Evolutionary conservation across 2,113 vertebrate species (phyloP).

Genomic region (Atractosteus spatula): DNA sequence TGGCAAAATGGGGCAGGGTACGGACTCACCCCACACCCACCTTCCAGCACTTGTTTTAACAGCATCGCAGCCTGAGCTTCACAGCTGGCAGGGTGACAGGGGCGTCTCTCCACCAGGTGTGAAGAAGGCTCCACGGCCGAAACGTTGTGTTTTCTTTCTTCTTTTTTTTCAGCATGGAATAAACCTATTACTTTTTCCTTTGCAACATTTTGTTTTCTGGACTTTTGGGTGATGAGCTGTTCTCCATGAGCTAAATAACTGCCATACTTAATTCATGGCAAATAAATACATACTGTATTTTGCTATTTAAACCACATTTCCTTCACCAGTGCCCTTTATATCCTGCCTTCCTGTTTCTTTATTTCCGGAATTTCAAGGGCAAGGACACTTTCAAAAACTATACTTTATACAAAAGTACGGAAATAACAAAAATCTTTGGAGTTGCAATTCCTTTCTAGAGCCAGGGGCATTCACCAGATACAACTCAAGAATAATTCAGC

Average conservation of each 20-base stretch:
- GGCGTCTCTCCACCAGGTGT: too few relatives aligned
- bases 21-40: too few relatives aligned
- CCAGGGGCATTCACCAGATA: constrained; percentile 11
- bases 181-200: too few relatives aligned
- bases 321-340: not conserved
- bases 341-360: constrained; percentile 6
- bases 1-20: too few relatives aligned
- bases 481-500: constrained; percentile 4
- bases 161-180: too few relatives aligned
- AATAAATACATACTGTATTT: constrained; percentile 10
- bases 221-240: too few relatives aligned
- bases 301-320: not conserved
- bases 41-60: too few relatives aligned
- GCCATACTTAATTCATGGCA: not conserved
- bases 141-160: too few relatives aligned
- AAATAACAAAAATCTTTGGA: not conserved
- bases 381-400: not conserved
- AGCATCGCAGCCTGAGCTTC: too few relatives aligned
- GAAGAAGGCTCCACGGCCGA: too few relatives aligned
- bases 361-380: not conserved
- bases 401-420: constrained; percentile 2
- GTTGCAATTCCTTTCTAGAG: constrained; percentile 11
- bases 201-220: too few relatives aligned
- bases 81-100: too few relatives aligned
- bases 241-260: not conserved